Evolutionary conservation across 2,888 invertebrate genomes (phyloP).

Genomic region (Cerastis rubricosa): DNA sequence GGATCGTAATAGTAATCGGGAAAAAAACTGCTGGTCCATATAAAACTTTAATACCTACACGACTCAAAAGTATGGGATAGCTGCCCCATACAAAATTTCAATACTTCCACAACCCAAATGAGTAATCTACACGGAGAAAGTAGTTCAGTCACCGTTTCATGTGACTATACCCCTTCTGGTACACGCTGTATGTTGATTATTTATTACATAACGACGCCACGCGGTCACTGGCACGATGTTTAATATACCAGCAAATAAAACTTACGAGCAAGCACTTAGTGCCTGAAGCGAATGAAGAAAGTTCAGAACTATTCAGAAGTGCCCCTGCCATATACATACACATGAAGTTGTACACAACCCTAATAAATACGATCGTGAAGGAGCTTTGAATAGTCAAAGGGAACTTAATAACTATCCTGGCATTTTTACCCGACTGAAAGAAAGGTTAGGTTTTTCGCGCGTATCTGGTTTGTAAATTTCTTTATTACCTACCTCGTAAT

Average conservation of each 20-base stretch:
- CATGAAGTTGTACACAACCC: constrained; percentile 13
- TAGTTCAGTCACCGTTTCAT: not conserved
- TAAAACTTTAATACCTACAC: not conserved
- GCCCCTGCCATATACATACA: not conserved
- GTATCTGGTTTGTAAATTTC: no score
- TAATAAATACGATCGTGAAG: constrained; percentile 11
- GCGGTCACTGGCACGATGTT: constrained; percentile 16
- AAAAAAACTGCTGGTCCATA: not conserved
- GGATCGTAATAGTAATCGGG: not conserved
- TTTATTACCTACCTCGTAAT: no score
- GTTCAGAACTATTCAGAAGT: constrained; percentile 34
- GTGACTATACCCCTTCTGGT: not conserved
- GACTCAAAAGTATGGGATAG: not conserved
- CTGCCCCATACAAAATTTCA: no score
- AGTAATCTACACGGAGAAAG: not conserved
- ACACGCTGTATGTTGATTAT: not conserved
- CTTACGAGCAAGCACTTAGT: constrained; percentile 37
- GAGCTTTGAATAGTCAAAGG: constrained; percentile 1
- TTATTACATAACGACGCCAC: constrained; percentile 34
- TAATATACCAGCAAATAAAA: constrained; percentile 35
- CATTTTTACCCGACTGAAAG: no score
- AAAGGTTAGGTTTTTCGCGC: no score
- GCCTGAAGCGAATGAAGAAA: constrained; percentile 16
- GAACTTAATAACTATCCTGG: not conserved
- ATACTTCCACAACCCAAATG: not conserved